Evolutionary conservation across 1,140 invertebrate species (phyloP), one percentile per base, ranked within the genome.

Genomic region (Manduca sexta): DNA sequence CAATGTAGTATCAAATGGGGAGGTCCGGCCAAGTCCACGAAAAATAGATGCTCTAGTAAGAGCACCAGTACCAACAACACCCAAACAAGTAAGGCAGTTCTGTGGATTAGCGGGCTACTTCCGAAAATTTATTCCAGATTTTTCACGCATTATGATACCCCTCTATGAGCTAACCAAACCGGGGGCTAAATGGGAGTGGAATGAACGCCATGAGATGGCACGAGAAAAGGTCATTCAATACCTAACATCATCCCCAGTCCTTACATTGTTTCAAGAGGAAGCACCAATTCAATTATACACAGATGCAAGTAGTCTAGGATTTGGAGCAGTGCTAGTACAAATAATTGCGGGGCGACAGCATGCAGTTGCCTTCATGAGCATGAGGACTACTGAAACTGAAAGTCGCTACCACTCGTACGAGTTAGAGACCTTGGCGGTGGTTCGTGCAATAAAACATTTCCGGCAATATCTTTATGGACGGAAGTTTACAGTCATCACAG

Each of bases 21-120:
- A 50, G 40, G 61, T 73, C 2, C 6, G 44, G 21, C 69, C 64
- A 0, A 64, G 56, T 31, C 59, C 59, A 33, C 12, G 18, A 12
- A 73, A 73, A 33, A 34, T 69, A 3, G 57, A 67, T 2, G 66
- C 66, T 38, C 14, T 78, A 13, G 31, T 33, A 6, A 61, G 60
- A 31, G 51, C 65, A 5, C 64, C 61, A 17, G 2, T 53, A 6
- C 64, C 67, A 4, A 62, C 48, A 40, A 74, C 59, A 0, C 41
- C 48, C 3, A 77, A 69, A 31, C 62, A 77, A 37, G 52, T 78
- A 0, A 41, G 69, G 31, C 46, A 76, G 40, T 88, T 89, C 49
- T 53, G 87, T 8, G 87, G 85, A 1, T 72, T 87, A 45, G 61
- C 75, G 1, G 64, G 68, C 1, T 88, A 80, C 57, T 86, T 86